Percentiles rank a stretch among this genome's conserved stretches.
These are phyloP conservation scores for Dryocosmus kuriphilus DNA, from an alignment of 2,888 invertebrate genomes.

Conservation along the genomic window DNA sequence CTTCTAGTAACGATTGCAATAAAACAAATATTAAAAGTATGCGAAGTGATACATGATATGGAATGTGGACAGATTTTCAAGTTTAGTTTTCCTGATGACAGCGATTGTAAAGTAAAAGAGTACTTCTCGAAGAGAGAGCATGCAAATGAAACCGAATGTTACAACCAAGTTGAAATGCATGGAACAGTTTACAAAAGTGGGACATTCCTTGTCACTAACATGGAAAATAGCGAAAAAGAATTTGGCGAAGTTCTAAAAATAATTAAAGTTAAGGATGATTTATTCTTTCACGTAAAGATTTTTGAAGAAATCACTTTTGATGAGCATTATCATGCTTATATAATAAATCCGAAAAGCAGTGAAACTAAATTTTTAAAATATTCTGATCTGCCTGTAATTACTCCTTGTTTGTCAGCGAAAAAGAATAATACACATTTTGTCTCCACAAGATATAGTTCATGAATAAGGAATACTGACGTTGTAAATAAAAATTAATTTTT, in stretches of 20 bases:
- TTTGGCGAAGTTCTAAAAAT: constrained; percentile 51
- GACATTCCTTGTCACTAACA: constrained; percentile 42
- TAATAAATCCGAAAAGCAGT: too few relatives aligned
- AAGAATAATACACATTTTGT: too few relatives aligned
- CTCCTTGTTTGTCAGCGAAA: too few relatives aligned
- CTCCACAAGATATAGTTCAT: too few relatives aligned
- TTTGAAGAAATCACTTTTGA: too few relatives aligned
- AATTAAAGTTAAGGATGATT: too few relatives aligned
- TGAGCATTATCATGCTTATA: too few relatives aligned
- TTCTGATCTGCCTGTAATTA: too few relatives aligned
- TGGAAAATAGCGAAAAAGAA: constrained; percentile 44
- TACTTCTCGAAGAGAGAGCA: constrained; percentile 34
- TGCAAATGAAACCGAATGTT: constrained; percentile 15
- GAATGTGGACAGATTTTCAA: constrained; percentile 16
- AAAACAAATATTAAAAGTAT: constrained; percentile 41
- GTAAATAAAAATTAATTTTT: too few relatives aligned
- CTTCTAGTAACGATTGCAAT: constrained; percentile 31
- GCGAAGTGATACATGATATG: constrained; percentile 5
- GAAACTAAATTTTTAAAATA: too few relatives aligned
- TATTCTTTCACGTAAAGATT: too few relatives aligned
- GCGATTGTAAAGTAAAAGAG: not conserved
- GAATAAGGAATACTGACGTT: too few relatives aligned
- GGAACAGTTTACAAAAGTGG: constrained; percentile 46
- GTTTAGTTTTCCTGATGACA: constrained; percentile 7
- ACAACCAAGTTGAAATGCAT: constrained; percentile 37